phyloP scores from a whole-genome alignment of 2,113 vertebrate genomes.

The Pangasianodon hypophthalmus region DNA sequence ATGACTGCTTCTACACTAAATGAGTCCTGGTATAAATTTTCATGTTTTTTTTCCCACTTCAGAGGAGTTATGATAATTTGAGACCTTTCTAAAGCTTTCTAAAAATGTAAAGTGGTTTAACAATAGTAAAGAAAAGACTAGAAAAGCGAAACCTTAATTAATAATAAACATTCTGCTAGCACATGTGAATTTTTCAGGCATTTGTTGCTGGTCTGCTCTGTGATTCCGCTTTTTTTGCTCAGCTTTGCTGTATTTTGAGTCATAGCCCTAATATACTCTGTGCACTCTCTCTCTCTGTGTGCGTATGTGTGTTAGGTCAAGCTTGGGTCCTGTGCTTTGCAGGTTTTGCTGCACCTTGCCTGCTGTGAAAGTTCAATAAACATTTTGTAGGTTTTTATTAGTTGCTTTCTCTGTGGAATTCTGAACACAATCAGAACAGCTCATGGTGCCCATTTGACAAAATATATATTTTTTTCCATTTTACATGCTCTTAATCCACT shows the following conservation, averaged over 20 bases:
- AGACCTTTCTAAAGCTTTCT: background rate
- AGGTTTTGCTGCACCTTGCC: background rate
- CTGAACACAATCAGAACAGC: background rate
- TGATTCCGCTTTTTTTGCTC: no score
- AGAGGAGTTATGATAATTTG: background rate
- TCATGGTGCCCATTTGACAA: background rate
- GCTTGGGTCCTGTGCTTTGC: background rate
- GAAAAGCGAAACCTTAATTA: background rate
- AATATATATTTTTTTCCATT: background rate
- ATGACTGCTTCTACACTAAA: background rate
- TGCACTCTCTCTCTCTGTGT: background rate
- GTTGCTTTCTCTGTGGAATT: background rate
- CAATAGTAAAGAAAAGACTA: background rate
- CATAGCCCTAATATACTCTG: background rate
- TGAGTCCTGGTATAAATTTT: background rate
- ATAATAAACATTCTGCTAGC: no score
- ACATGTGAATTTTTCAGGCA: no score
- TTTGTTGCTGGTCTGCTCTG: no score
- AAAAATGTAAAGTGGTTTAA: background rate
- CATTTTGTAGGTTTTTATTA: background rate
- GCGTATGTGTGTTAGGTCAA: background rate
- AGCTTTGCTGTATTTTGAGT: background rate
- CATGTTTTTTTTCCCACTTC: background rate
- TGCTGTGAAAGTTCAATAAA: conserved; percentile 6
- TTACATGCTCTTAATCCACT: background rate